A percentile compares a stretch with the other conserved stretches of the same genome.
Evolutionary conservation across 2,888 invertebrate genomes (phyloP).

Genomic region (Drosophila meridiana): DNA sequence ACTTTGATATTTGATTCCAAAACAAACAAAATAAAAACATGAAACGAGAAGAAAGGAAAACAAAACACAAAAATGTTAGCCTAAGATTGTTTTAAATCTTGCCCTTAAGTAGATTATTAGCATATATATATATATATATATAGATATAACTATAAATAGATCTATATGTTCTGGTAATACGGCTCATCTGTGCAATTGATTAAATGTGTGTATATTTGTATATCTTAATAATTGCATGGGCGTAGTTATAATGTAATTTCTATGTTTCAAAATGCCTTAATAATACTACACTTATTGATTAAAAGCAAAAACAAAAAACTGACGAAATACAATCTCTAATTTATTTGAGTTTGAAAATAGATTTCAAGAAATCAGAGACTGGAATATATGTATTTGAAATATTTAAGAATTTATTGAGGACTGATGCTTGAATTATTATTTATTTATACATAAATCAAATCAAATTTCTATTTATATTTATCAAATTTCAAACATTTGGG

Average conservation of each 20-base stretch:
- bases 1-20: constrained; percentile 48
- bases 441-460: neutral
- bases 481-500: neutral
- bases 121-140: constrained; percentile 23
- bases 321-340: neutral
- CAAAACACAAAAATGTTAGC: constrained; percentile 58
- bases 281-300: constrained; percentile 51
- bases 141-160: neutral
- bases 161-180: constrained; percentile 53
- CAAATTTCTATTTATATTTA: neutral
- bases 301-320: constrained; percentile 47
- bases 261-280: constrained; percentile 60
- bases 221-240: constrained; percentile 65
- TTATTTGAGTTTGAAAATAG: constrained; percentile 1
- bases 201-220: constrained; percentile 62
- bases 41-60: constrained; percentile 13
- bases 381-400: neutral
- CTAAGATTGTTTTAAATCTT: constrained; percentile 83
- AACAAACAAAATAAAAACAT: constrained; percentile 12
- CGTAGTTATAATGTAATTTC: constrained; percentile 55
- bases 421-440: neutral
- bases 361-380: constrained; percentile 3
- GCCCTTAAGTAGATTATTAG: constrained; percentile 78
- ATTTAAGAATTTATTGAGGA: neutral
- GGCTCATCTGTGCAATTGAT: constrained; percentile 65